These are phyloP conservation scores for Chironomus tentans DNA, from an alignment of 2,888 invertebrate species.

Conservation along the genomic window DNA sequence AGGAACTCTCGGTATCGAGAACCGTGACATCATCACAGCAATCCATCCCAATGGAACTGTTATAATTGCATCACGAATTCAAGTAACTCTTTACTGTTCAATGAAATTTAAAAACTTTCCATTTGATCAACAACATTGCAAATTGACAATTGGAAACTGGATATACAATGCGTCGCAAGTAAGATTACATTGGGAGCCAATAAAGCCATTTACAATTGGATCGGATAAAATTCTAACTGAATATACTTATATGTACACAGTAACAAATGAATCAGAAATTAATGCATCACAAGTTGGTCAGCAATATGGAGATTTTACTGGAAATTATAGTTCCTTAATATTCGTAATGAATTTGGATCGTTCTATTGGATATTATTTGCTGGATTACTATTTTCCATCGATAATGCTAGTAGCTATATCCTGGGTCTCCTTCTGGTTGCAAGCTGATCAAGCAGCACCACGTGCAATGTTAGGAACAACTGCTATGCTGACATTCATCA, in stretches of 20 bases:
- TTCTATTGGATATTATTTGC: slow-evolving; percentile 76
- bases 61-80: slow-evolving; percentile 66
- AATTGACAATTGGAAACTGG: slow-evolving; percentile 74
- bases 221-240: slow-evolving; percentile 71
- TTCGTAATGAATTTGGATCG: slow-evolving; percentile 70
- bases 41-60: slow-evolving; percentile 73
- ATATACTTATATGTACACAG: slow-evolving; percentile 60
- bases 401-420: slow-evolving; percentile 78
- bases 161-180: slow-evolving; percentile 71
- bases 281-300: slow-evolving; percentile 53
- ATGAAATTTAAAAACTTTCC: slow-evolving; percentile 81
- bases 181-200: slow-evolving; percentile 64
- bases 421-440: slow-evolving; percentile 85
- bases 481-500: slow-evolving; percentile 59
- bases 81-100: slow-evolving; percentile 74
- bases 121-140: slow-evolving; percentile 75
- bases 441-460: slow-evolving; percentile 76
- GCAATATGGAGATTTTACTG: slow-evolving; percentile 64
- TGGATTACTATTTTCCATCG: slow-evolving; percentile 82
- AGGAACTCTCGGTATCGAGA: slow-evolving; percentile 68
- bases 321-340: slow-evolving; percentile 60
- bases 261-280: slow-evolving; percentile 61
- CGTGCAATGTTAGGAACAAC: slow-evolving; percentile 64
- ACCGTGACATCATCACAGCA: slow-evolving; percentile 67
- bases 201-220: slow-evolving; percentile 64